Conservation (phyloP, 1,140 invertebrate species). For the Metopolophium dirhodum region DNA sequence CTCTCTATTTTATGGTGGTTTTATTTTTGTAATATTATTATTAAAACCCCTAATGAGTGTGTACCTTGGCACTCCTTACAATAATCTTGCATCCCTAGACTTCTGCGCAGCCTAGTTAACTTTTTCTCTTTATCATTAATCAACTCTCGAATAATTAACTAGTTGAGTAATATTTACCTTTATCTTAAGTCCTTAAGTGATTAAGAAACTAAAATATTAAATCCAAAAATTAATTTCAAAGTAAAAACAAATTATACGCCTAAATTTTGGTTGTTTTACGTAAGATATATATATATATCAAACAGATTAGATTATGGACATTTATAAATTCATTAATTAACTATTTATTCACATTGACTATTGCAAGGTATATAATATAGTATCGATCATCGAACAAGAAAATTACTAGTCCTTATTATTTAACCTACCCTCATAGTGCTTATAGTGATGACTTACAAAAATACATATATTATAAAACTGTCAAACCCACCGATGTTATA, state of each 20-base stretch:
- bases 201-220: constrained; percentile 12
- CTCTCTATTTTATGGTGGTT: neutral
- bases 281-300: neutral
- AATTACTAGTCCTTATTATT: too few relatives aligned
- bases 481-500: neutral
- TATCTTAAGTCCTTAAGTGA: neutral
- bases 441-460: too few relatives aligned
- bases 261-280: neutral
- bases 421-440: too few relatives aligned
- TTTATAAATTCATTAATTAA: neutral
- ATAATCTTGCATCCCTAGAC: neutral
- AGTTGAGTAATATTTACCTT: neutral
- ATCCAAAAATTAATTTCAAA: neutral
- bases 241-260: neutral
- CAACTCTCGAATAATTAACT: neutral
- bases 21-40: neutral
- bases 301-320: neutral
- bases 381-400: too few relatives aligned
- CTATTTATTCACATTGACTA: neutral
- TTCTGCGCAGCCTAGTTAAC: neutral
- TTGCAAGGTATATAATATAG: too few relatives aligned
- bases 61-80: neutral
- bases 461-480: neutral
- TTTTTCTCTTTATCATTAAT: neutral
- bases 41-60: neutral